Evolutionary conservation across 2,888 invertebrate species (phyloP).

Genomic region (Agrochola lychnidis): DNA sequence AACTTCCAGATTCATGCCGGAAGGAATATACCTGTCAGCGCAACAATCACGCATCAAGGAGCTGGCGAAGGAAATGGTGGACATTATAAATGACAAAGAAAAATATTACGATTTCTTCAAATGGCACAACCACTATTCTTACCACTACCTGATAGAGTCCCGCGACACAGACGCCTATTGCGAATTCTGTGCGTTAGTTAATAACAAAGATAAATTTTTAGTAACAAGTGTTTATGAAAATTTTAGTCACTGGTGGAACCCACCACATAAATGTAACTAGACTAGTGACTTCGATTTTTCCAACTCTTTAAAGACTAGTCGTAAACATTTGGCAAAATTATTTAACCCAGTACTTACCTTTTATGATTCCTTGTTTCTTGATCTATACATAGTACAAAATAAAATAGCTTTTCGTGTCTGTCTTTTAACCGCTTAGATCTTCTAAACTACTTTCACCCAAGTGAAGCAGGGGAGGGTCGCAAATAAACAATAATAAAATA

Average conservation of each 20-base stretch:
- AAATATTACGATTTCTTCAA: conserved; percentile 70
- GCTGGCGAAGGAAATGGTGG: conserved; percentile 65
- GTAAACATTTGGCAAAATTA: not conserved
- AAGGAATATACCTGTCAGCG: conserved; percentile 65
- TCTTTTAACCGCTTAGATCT: no score
- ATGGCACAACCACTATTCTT: conserved; percentile 74
- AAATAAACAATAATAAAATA: no score
- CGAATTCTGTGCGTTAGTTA: conserved; percentile 58
- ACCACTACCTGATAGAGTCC: conserved; percentile 52
- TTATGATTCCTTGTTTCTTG: no score
- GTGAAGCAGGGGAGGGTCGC: no score
- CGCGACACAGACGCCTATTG: conserved; percentile 62
- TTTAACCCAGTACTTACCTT: no score
- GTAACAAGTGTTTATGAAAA: conserved; percentile 43
- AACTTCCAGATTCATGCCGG: conserved; percentile 69
- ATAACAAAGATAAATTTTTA: conserved; percentile 25
- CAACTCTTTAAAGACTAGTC: not conserved
- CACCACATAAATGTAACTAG: conserved; percentile 29
- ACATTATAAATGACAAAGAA: conserved; percentile 64
- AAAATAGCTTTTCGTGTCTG: no score
- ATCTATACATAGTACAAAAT: no score
- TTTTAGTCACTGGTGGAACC: conserved; percentile 67
- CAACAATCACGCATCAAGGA: not conserved
- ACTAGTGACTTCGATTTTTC: not conserved
- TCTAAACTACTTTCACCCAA: no score